Base-by-base conservation (phyloP, 2,113 vertebrate genomes). In the Dasypus novemcinctus region DNA sequence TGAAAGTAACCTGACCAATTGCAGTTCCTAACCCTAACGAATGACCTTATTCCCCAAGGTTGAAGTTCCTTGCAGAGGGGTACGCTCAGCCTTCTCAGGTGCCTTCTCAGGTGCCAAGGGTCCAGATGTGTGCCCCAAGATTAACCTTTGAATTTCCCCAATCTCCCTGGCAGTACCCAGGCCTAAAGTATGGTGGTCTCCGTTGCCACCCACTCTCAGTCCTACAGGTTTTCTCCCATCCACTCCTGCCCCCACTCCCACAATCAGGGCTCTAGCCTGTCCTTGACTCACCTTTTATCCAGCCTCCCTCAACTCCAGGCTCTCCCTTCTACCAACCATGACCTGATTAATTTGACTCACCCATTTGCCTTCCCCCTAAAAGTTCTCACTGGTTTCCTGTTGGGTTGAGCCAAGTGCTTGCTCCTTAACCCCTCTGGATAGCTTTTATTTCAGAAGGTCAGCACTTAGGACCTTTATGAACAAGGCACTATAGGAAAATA, bases 401-500 rank as follows among this genome's bases (percentile, higher is more conserved):
- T 69, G 57, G 38, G 13, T 71, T 88, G 36, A 90, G 81, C 31
- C n/a, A 66, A n/a, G 41, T 87, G 18, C 52, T 83, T 82, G 64
- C 36, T 79, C 13, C 33, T 41, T 68, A 41, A 75, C 52, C 4
- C 57, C 10, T 76, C 21, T 79, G 27, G 11, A 15, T 93, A 71
- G 72, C 33, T 79, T 88, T 68, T 71, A 18, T 38, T 52, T 79
- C 12, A 87, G 57, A 71, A 66, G 33, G 7, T 89, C 29, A 57
- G 21, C 49, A 79, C 43, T 88, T 88, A 59, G 72, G 57, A 36
- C 90, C 46, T 87, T 84, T 87, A 43, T 90, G 78, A 94, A 85
- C 36, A 64, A 86, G 59, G 33, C 41, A 85, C 1, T 84, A n/a
- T 61, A 27, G 74, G 80, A 95, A 95, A 71, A 79, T 41, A 29